Base-by-base conservation (phyloP, 2,888 invertebrate genomes). In the Cheilosia pagana region DNA sequence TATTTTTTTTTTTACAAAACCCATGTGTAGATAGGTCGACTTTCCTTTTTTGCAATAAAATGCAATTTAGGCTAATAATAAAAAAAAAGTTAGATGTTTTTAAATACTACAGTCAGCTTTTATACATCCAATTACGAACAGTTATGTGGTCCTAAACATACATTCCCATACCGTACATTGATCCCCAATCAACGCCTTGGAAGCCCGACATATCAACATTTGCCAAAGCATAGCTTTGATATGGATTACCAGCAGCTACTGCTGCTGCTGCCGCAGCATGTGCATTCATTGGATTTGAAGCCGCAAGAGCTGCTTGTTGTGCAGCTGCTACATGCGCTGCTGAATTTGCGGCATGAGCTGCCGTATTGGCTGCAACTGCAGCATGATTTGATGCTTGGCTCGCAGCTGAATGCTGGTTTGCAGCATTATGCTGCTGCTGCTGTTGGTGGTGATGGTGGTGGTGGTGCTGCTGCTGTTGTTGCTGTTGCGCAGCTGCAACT, bases 91-190 rank as follows among this genome's bases (percentile, higher is more conserved):
- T 60, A 57, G 59, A 60, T 62, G 43, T 62, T 41, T 70, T 23
- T 23, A 81, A 74, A 71, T 86, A 87, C 81, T 87, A 82, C 81
- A 75, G 65, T 76, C 70, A 45, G 53, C 23, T 68, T 63, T 39
- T 59, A 45, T 41, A 62, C 41, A 52, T 35, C 19, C 74, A 55
- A 41, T 48, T 50, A 76, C 53, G 12, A 65, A 23, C 31, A 19
- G 53, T 3, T 65, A 19, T 43, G 28, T 21, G 41, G 12, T 28
- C 87, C 90, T 91, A 91, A 89, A 97, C 96, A 93, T 97, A 97
- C 97, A 97, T 97, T 91, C 97, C 97, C 93, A 97, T 96, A 90
- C 97, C 96, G 92, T 97, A 97, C 96, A 97, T 96, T 89, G 96
- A 95, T 89, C 95, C 95, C 97, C 97, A 97, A 92, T 97, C 97